A percentile compares a stretch with the other conserved stretches of the same genome.
Evolutionary conservation across 1,140 invertebrate genomes (phyloP).

Genomic region (Vollenhovia emeryi): DNA sequence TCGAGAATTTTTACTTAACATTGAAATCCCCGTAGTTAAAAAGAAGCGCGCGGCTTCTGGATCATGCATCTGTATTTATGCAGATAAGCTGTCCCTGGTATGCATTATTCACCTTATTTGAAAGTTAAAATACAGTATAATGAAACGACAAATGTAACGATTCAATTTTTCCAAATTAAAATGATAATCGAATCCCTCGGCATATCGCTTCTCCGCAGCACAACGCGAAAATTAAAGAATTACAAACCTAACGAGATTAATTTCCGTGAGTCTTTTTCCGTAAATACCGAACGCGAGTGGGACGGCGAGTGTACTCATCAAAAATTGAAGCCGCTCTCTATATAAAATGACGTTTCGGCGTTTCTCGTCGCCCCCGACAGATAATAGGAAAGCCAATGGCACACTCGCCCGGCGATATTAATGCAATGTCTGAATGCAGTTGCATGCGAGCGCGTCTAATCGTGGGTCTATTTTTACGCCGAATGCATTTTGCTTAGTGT

Average conservation of each 20-base stretch:
- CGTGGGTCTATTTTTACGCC: conserved; percentile 28
- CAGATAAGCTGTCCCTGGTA: conserved; percentile 8
- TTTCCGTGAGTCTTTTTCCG: neutral
- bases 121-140: conserved; percentile 31
- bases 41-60: neutral
- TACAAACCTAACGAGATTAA: neutral
- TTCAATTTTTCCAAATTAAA: conserved; percentile 25
- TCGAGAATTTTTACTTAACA: neutral
- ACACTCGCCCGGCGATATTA: neutral
- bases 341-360: neutral
- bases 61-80: conserved; percentile 25
- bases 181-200: neutral
- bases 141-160: neutral
- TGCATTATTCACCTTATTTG: conserved; percentile 38
- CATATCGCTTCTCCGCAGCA: neutral
- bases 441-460: neutral
- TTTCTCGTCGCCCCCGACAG: neutral
- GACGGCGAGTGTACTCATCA: neutral
- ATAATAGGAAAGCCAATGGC: conserved; percentile 15
- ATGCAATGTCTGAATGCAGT: neutral
- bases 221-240: neutral
- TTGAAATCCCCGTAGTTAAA: neutral
- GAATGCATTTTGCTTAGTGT: conserved; percentile 19
- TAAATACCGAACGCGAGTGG: neutral
- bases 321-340: conserved; percentile 8